Evolutionary conservation across 2,888 invertebrate species (phyloP).

Genomic region (Laothoe populi): DNA sequence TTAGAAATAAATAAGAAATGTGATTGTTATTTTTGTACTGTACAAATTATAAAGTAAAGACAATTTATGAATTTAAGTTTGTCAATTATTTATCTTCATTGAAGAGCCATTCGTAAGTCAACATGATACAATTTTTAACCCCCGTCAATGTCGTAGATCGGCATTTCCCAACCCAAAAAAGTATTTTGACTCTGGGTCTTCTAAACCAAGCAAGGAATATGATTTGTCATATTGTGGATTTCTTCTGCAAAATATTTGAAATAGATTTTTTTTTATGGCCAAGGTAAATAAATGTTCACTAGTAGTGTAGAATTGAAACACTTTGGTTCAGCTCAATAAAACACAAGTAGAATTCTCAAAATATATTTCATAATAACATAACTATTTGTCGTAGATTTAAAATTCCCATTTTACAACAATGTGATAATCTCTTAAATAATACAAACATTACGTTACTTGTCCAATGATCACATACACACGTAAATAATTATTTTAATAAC

Average conservation of each 20-base stretch:
- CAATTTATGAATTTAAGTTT: background rate
- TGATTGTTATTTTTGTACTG: constrained; percentile 1
- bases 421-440: constrained; percentile 24
- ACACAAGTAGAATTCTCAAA: constrained; percentile 56
- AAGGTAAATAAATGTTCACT: too few species aligned
- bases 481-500: background rate
- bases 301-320: too few species aligned
- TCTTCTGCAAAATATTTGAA: too few species aligned
- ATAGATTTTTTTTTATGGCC: too few species aligned
- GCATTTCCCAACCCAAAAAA: too few species aligned
- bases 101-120: too few species aligned
- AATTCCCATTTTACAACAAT: constrained; percentile 51
- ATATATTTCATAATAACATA: constrained; percentile 61
- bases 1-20: background rate
- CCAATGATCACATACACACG: background rate
- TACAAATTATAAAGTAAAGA: background rate
- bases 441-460: constrained; percentile 13
- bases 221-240: too few species aligned
- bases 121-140: too few species aligned
- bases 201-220: too few species aligned
- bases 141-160: too few species aligned
- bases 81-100: background rate
- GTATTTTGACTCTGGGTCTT: too few species aligned
- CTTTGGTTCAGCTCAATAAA: constrained; percentile 34
- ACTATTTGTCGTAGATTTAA: constrained; percentile 45